Percentiles rank a stretch among this genome's conserved stretches.
These are phyloP conservation scores for Molossus alvarezi DNA, from an alignment of 2,797 vertebrate genomes.

Conservation along the genomic window DNA sequence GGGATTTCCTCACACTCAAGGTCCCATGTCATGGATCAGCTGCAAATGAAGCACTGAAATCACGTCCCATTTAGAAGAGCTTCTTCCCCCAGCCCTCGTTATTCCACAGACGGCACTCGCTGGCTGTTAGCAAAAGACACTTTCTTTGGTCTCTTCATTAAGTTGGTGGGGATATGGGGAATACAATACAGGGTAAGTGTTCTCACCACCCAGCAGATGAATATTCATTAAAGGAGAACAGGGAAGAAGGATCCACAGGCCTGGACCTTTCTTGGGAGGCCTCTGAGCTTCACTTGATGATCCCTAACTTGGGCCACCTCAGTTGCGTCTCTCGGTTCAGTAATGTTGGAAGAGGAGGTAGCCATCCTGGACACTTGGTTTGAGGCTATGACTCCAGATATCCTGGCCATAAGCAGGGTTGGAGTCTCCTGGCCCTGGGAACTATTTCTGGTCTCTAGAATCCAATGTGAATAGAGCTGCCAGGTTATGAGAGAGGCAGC, in stretches of 20 bases:
- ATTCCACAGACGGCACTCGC: not conserved
- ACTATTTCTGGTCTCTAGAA: not conserved
- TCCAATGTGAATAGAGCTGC: not conserved
- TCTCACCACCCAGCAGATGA: not conserved
- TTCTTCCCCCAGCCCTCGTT: not conserved
- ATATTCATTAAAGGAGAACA: slow-evolving; percentile 55
- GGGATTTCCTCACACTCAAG: not conserved
- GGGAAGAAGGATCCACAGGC: not conserved
- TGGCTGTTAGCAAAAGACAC: not conserved
- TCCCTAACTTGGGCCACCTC: not conserved
- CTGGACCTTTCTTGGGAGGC: slow-evolving; percentile 28
- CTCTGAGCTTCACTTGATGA: slow-evolving; percentile 17
- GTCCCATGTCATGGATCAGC: not conserved
- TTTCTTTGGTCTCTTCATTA: slow-evolving; percentile 47
- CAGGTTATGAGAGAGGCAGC: not conserved
- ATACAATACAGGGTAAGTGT: not conserved
- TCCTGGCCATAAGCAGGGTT: not conserved
- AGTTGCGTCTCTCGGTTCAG: not conserved
- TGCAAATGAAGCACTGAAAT: not conserved
- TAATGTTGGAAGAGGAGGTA: not conserved
- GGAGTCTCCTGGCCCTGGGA: not conserved
- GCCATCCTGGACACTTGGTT: not conserved
- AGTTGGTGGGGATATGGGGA: not conserved
- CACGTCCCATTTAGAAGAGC: not conserved
- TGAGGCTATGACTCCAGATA: not conserved